phyloP scores from a whole-genome alignment of 1,140 invertebrate species.

The Campoletis sonorensis region DNA sequence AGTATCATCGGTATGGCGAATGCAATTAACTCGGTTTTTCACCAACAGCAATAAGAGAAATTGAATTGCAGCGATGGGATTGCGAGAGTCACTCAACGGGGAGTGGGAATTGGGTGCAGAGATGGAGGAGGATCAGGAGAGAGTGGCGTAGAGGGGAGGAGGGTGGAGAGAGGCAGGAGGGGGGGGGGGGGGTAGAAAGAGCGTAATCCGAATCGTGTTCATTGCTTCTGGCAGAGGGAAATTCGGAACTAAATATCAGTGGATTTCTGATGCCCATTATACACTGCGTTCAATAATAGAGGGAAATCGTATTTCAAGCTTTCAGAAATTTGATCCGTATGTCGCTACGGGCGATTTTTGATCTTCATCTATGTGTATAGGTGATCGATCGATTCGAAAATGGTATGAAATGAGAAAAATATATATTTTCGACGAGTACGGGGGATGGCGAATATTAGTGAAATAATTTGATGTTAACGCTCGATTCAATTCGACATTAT shows the following conservation, averaged over 20 bases:
- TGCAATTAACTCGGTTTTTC: neutral
- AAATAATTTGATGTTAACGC: no score
- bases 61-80: neutral
- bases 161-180: neutral
- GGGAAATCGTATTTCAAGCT: slow-evolving; percentile 22
- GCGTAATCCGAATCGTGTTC: slow-evolving; percentile 12
- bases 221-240: neutral
- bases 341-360: neutral
- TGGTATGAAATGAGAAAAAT: neutral
- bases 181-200: neutral
- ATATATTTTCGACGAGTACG: neutral
- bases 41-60: neutral
- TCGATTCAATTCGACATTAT: no score
- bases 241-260: slow-evolving; percentile 11
- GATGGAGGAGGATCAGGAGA: no score
- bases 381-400: neutral
- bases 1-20: no score
- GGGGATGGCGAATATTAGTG: no score
- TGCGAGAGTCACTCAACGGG: neutral
- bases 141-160: no score
- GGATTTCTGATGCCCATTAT: neutral
- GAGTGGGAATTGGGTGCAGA: neutral
- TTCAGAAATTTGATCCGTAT: slow-evolving; percentile 7
- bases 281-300: neutral
- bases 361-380: neutral